Base-by-base conservation (phyloP, 2,797 vertebrate species). In the Stomatorhinus walkeri region DNA sequence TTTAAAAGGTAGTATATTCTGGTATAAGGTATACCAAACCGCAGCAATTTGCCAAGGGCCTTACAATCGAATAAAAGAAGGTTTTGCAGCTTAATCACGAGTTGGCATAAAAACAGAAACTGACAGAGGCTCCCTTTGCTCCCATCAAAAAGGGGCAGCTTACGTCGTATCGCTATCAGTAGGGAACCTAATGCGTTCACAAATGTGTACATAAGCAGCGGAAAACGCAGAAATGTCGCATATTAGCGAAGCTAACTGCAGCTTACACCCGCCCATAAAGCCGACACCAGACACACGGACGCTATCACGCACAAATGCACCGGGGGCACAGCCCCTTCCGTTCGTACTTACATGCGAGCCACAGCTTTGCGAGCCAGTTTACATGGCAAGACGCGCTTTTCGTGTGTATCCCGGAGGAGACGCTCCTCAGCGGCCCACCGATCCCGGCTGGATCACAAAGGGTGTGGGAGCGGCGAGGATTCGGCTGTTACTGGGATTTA, bases 341-440 rank as follows among this genome's bases (percentile, higher is more conserved):
- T 79, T 43, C 9, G 56, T 85, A 94, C 98, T 97, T 96, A 99
- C 98, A 99, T 99, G 97, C 97, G 97, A 97, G 97, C 98, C 93
- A 98, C 96, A 95, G 98, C 98, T 97, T 98, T 98, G 93, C 97
- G 97, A 93, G 98, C 98, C 97, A 99, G 96, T 97, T 97, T 99
- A 95, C 97, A 97, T 93, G 99, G 98, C 93, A 99, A 97, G 96
- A 96, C 96, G 91, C 97, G 96, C 91, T 97, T 99, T 96, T 99
- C 97, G 92, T 99, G 97, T 1, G 97, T 97, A 93, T 99, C 98
- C 91, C 96, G 97, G 95, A 99, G 98, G 94, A 99, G 98, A 98
- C 99, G 98, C 95, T 99, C 98, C 94, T 99, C 98, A 89, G 97
- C 97, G 93, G 98, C 98, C 98, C 98, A 99, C 94, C 97, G 97